A percentile compares a stretch with the other conserved stretches of the same genome.
These are phyloP conservation scores for human (Homo sapiens) DNA, from an alignment of 2,113 vertebrate species.

Conservation along the genomic window GRCh38 chr7:126783001-126783500, in stretches of 20 bases:
- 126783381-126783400: background rate
- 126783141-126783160: background rate
- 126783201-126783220: background rate
- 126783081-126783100: background rate
- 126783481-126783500: too few species aligned
- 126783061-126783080: conserved; percentile 26
- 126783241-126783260: background rate
- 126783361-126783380: background rate
- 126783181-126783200: background rate
- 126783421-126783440: background rate
- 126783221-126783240: background rate
- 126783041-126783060: background rate
- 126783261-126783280: background rate
- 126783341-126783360: background rate
- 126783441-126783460: conserved; percentile 28
- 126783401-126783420: background rate
- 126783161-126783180: conserved; percentile 35
- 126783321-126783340: background rate
- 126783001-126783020: conserved; percentile 69
- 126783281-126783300: background rate
- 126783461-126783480: background rate
- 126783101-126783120: conserved; percentile 24
- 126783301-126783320: background rate
- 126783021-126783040: conserved; percentile 62
- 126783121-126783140: background rate